Percentiles rank a stretch among this genome's conserved stretches.
phyloP scores from a whole-genome alignment of 1,140 invertebrate species.

The Brachionus paranguensis region DNA sequence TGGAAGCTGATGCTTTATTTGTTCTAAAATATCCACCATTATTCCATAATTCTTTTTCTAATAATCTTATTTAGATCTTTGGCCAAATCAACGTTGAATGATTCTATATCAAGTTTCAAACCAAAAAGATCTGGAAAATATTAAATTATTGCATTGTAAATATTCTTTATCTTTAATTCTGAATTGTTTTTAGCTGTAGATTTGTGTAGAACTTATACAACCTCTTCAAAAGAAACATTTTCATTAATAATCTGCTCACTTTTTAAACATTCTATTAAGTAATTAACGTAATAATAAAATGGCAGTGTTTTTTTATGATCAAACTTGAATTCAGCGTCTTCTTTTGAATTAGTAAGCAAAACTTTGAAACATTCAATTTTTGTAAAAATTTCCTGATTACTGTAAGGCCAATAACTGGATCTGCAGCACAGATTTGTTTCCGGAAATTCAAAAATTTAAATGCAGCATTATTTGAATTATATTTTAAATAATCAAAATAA shows the following conservation, averaged over 20 bases:
- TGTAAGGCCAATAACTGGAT: not conserved
- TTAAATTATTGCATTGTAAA: not conserved
- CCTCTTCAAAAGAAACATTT: not conserved
- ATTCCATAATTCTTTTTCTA: not conserved
- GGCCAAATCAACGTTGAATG: not conserved
- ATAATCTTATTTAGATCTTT: not conserved
- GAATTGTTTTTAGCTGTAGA: too few relatives aligned
- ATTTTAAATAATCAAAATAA: too few relatives aligned
- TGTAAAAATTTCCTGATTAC: not conserved
- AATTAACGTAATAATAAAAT: not conserved
- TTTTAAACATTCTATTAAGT: not conserved
- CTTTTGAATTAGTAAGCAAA: not conserved
- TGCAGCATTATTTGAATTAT: not conserved
- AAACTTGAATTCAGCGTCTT: not conserved
- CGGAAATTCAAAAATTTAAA: not conserved
- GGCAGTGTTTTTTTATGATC: not conserved
- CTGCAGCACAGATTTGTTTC: not conserved
- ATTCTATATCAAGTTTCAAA: not conserved
- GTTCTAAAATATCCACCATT: not conserved
- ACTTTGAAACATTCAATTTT: not conserved
- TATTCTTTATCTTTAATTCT: not conserved
- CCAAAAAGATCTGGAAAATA: not conserved
- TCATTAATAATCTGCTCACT: not conserved
- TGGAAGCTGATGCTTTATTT: not conserved
- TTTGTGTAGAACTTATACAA: not conserved